Evolutionary conservation across 2,113 vertebrate species (phyloP), one percentile per base, ranked within the genome.

Genomic region (Chionis minor): DNA sequence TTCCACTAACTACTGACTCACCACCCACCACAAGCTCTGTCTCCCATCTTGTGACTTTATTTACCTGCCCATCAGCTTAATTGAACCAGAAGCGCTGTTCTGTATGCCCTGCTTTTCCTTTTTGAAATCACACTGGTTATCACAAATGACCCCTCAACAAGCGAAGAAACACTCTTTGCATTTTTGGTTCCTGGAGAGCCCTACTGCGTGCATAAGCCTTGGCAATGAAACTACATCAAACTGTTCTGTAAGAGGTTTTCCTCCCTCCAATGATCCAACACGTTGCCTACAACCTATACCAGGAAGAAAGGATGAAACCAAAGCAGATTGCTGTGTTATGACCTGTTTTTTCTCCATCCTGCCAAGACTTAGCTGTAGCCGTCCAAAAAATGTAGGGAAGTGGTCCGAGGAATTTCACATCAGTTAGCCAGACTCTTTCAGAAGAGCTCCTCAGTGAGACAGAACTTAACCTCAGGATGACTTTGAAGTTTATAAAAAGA

Each of bases 401-500:
- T 21, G 72, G 90, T 66, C 69, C 4, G 32, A 85, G 75, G 42
- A 94, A 94, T 92, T 95, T 97, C 92, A 87, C 89, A 89, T 91
- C 88, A 91, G 91, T 92, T 96, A 96, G 90, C 92, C 90, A 96
- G 92, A 52, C 67, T 94, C 56, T 90, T 92, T 94, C 85, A 88
- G 70, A 92, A 91, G 59, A 62, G 94, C 86, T 95, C 74, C 94
- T 96, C 91, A 73, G 90, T 65, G 81, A 95, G 93, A 96, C 95
- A 96, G 94, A 81, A 84, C 78, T 93, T 97, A 93, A 97, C 97
- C 97, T 97, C 97, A 2, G 95, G 93, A 96, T 69, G 94, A 97
- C 97, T 97, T 96, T 97, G 96, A 97, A 96, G 96, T 96, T 97
- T 98, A 98, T 98, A 98, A 97, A 98, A 97, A 97, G 97, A 98